Conservation (phyloP, 2,888 invertebrate species). For the Parochlus steinenii region DNA sequence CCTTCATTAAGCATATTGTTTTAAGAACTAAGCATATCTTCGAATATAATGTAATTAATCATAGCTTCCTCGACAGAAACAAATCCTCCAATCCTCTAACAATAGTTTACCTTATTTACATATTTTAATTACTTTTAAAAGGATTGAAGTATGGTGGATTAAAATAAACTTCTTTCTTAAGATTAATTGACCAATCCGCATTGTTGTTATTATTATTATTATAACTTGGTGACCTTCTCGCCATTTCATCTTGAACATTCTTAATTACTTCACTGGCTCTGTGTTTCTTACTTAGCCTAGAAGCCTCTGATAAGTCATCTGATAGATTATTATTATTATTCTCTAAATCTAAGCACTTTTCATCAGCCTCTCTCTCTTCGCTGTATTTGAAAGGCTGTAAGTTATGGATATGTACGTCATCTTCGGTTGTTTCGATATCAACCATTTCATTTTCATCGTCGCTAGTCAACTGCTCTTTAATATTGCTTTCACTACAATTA, state of each 20-base stretch:
- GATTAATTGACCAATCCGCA: conserved; percentile 2
- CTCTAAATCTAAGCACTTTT: neutral
- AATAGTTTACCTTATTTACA: no score
- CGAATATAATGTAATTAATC: no score
- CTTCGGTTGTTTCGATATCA: conserved; percentile 76
- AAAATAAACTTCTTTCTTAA: conserved; percentile 10
- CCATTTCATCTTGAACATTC: no score
- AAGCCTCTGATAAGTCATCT: conserved; percentile 5
- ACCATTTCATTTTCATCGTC: conserved; percentile 72
- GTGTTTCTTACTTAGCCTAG: no score
- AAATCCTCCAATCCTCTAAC: no score
- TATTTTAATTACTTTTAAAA: no score
- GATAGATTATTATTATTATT: conserved; percentile 9
- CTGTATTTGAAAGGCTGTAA: conserved; percentile 13
- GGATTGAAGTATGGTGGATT: no score
- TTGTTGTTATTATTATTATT: neutral
- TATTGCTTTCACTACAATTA: conserved; percentile 4
- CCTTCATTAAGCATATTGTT: no score
- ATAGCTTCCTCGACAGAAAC: no score
- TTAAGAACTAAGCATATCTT: no score
- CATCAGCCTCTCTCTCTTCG: conserved; percentile 8
- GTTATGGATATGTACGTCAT: conserved; percentile 32
- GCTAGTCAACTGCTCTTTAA: conserved; percentile 28
- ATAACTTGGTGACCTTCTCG: conserved; percentile 1
- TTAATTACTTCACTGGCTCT: no score